Percentiles rank a stretch among this genome's conserved stretches.
Evolutionary conservation across 2,888 invertebrate species (phyloP).

Genomic region (Cyclophora punctaria): DNA sequence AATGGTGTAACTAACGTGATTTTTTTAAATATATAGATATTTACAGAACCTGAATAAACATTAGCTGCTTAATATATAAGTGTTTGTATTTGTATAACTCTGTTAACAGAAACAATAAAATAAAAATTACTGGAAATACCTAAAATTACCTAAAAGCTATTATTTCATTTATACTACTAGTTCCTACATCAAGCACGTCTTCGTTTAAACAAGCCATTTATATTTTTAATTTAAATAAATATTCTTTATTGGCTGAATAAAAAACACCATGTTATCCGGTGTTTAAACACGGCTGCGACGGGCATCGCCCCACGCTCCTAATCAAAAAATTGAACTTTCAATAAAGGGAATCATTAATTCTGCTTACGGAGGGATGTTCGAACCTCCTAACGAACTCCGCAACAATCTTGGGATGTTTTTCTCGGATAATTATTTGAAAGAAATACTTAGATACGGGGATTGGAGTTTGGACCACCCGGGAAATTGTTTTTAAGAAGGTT

Average conservation of each 20-base stretch:
- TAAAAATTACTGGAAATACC: too few relatives aligned
- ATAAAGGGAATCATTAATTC: conserved; percentile 83
- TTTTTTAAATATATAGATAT: too few relatives aligned
- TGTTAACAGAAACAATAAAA: too few relatives aligned
- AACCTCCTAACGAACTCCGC: conserved; percentile 53
- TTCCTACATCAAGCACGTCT: too few relatives aligned
- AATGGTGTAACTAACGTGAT: too few relatives aligned
- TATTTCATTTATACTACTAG: too few relatives aligned
- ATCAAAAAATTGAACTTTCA: conserved; percentile 83
- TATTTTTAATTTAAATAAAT: conserved; percentile 35
- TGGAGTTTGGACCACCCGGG: conserved; percentile 40
- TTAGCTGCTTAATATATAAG: too few relatives aligned
- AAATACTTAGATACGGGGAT: conserved; percentile 40
- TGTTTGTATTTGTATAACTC: too few relatives aligned
- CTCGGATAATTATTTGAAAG: conserved; percentile 58
- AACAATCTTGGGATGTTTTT: conserved; percentile 68
- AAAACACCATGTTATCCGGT: conserved; percentile 68
- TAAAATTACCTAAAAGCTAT: too few relatives aligned
- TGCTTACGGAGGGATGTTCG: conserved; percentile 60
- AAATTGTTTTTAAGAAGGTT: conserved; percentile 42
- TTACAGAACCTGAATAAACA: too few relatives aligned
- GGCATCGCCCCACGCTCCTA: conserved; percentile 47
- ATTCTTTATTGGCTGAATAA: conserved; percentile 63
- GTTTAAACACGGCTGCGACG: conserved; percentile 53
- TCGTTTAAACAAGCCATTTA: too few relatives aligned